These are phyloP conservation scores for Albula glossodonta DNA, from an alignment of 2,113 vertebrate genomes.

Conservation along the genomic window DNA sequence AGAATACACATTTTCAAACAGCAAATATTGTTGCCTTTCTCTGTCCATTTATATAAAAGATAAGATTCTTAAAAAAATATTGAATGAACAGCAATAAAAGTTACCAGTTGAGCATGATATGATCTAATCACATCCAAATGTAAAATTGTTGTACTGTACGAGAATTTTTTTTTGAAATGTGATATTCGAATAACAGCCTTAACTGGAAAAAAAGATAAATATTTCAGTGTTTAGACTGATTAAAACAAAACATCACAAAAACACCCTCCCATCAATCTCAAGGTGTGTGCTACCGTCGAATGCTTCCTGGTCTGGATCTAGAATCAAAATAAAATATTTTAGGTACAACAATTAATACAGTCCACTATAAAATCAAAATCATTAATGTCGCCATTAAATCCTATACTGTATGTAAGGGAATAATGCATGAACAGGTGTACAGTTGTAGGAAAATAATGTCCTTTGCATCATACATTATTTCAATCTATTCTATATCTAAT, in stretches of 20 bases:
- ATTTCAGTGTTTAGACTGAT: background rate
- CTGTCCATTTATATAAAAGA: background rate
- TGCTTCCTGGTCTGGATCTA: slow-evolving; percentile 15
- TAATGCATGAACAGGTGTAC: no score
- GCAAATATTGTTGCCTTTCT: background rate
- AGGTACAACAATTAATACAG: background rate
- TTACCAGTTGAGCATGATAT: background rate
- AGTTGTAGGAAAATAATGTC: no score
- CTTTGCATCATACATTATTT: no score
- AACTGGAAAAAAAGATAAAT: background rate
- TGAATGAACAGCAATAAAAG: no score
- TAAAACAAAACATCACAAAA: background rate
- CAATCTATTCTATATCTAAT: no score
- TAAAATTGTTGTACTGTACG: background rate
- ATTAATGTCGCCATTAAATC: no score
- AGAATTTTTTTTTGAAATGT: background rate
- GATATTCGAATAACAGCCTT: background rate
- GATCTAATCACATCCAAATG: background rate
- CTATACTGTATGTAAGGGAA: no score
- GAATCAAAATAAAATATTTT: background rate
- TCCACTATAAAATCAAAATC: background rate
- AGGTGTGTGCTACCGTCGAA: background rate
- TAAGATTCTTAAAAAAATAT: background rate
- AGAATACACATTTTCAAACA: background rate
- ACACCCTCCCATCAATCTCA: background rate